These are phyloP conservation scores for Perizoma affinitatum DNA, from an alignment of 2,888 invertebrate species.

Conservation along the genomic window DNA sequence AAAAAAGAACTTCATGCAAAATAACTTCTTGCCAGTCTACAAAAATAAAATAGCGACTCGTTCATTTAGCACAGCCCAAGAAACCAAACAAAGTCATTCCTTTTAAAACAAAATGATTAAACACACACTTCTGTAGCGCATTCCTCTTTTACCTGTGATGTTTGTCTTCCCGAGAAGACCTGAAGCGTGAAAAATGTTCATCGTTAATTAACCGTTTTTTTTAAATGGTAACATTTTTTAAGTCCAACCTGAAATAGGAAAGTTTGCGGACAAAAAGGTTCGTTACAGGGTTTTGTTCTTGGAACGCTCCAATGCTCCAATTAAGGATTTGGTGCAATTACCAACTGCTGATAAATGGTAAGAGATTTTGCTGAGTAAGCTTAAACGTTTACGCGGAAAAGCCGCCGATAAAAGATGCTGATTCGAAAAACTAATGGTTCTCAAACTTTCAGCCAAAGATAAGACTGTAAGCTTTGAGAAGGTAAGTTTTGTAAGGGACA, in stretches of 20 bases:
- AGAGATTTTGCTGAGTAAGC: constrained; percentile 47
- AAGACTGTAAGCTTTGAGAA: no score
- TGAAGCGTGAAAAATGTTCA: constrained; percentile 84
- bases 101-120: constrained; percentile 49
- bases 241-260: constrained; percentile 82
- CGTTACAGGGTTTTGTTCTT: constrained; percentile 55
- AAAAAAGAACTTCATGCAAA: constrained; percentile 26
- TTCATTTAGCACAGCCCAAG: constrained; percentile 35
- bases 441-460: not conserved
- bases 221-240: constrained; percentile 66
- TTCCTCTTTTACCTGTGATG: constrained; percentile 80
- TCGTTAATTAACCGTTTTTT: constrained; percentile 77
- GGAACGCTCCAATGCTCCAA: constrained; percentile 51
- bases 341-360: constrained; percentile 44
- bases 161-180: constrained; percentile 86
- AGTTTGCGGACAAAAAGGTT: constrained; percentile 76
- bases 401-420: constrained; percentile 13
- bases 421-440: not conserved
- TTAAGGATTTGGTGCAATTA: constrained; percentile 66
- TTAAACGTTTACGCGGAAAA: constrained; percentile 44
- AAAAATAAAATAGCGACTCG: constrained; percentile 20
- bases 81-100: constrained; percentile 62
- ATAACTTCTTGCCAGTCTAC: constrained; percentile 7
- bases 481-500: not conserved
- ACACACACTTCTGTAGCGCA: constrained; percentile 57